These are phyloP conservation scores for Armadillidium nasatum DNA, from an alignment of 1,140 invertebrate species.

Conservation along the genomic window DNA sequence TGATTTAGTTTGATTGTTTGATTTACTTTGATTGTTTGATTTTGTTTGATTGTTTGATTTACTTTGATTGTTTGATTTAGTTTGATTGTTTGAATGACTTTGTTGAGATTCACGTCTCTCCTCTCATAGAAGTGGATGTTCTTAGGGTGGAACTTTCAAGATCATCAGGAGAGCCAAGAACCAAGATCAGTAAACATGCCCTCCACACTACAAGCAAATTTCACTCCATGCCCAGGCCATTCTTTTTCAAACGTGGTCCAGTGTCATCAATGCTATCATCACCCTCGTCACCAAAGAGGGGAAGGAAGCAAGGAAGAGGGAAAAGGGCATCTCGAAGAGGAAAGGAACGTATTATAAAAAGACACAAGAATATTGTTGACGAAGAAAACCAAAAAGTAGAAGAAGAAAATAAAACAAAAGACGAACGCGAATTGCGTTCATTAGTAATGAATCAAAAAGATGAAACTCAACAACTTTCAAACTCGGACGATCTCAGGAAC, in stretches of 20 bases:
- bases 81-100: no score
- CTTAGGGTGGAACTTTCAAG: not conserved
- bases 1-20: no score
- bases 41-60: no score
- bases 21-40: no score
- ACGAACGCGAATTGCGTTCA: not conserved
- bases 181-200: not conserved
- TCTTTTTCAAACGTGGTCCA: not conserved
- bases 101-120: not conserved
- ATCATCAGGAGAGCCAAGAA: not conserved
- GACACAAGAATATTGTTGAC: not conserved
- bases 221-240: not conserved
- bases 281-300: not conserved
- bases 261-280: no score
- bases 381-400: not conserved
- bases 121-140: slow-evolving; percentile 10
- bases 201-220: not conserved
- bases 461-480: slow-evolving; percentile 44
- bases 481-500: slow-evolving; percentile 54
- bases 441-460: not conserved
- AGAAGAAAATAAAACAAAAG: slow-evolving; percentile 14
- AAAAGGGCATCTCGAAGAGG: not conserved
- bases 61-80: no score
- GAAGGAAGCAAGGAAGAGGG: not conserved
- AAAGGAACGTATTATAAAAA: not conserved